Evolutionary conservation across 1,140 invertebrate genomes (phyloP), one percentile per base, ranked within the genome.

Genomic region (Magallana angulata): DNA sequence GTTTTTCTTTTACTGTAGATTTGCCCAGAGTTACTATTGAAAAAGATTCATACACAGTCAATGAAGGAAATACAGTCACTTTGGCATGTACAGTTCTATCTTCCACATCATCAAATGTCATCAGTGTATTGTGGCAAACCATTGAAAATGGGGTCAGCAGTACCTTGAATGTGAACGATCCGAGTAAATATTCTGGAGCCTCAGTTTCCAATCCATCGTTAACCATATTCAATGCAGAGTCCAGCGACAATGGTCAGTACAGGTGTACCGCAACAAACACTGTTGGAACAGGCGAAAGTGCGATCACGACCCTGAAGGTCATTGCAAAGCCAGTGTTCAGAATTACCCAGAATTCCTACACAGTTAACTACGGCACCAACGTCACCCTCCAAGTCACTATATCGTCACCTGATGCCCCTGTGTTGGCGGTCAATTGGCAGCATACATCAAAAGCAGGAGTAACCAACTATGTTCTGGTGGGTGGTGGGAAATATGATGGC

Each of bases 251-350:
- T 7, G 84, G 64, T 4, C 11, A 62, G 14, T 88, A 88, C 64
- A 85, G 80, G 14, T 88, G 87, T 36, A 57, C 60, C 12, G 87
- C 87, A 30, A 88, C 87, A 1, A 88, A 88, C 57, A 12, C 30
- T 4, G 62, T 88, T 18, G 87, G 87, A 9, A 85, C 87, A 11
- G 87, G 87, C 16, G 80, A 85, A 24, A 86, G 87, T 83, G 60
- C 48, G 24, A 82, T 83, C 7, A 85, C 82, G 9, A 48, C 60
- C n/a, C 18, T 87, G 56, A 58, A 57, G 7, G 82, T 87, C 48
- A 82, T 57, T 16, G 81, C 56, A 6, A 82, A 82, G 14, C 81
- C 81, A 57, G n/a, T 24, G 5, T 57, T 82, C 56, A 82, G 57
- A 57, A 57, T 82, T 16, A 24, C 36, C 9, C 81, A 82, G 48